These are phyloP conservation scores for Centropus bengalensis DNA, from an alignment of 2,113 vertebrate genomes.

Conservation along the genomic window DNA sequence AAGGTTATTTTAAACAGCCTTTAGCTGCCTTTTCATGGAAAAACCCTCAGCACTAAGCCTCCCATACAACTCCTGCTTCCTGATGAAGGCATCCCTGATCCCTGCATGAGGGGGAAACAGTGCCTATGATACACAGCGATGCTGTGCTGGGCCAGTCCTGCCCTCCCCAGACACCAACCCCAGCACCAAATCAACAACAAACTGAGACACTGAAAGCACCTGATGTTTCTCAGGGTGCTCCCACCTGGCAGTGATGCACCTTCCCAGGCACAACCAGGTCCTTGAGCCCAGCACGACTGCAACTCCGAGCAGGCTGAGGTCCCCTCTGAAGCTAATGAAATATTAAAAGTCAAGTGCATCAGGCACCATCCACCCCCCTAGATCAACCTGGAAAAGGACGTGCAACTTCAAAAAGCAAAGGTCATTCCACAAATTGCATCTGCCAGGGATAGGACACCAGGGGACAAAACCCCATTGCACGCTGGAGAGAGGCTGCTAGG, in stretches of 20 bases:
- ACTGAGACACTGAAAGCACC: accelerated
- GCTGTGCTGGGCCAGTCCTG: neutral
- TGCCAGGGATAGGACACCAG: accelerated
- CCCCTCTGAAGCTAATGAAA: neutral
- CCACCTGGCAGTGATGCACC: accelerated
- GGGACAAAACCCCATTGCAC: neutral
- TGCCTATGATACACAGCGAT: accelerated
- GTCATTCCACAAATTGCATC: neutral
- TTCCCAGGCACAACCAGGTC: accelerated
- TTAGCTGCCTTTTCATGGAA: neutral
- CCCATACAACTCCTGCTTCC: neutral
- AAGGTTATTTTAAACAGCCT: neutral
- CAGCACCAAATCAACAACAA: neutral
- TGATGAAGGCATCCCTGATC: neutral
- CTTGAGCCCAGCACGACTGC: accelerated
- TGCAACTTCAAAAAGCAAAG: neutral
- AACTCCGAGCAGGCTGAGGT: neutral
- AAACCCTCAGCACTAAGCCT: neutral
- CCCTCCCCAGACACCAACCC: neutral
- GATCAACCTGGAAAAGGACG: neutral
- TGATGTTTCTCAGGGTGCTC: accelerated
- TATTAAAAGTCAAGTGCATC: too few species aligned
- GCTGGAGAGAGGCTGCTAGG: accelerated
- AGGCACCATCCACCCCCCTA: accelerated
- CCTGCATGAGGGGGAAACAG: accelerated